Conservation (phyloP, 30 jellyfish, hydroid and myxozoan species). For the Nemopilema nomurai region DNA sequence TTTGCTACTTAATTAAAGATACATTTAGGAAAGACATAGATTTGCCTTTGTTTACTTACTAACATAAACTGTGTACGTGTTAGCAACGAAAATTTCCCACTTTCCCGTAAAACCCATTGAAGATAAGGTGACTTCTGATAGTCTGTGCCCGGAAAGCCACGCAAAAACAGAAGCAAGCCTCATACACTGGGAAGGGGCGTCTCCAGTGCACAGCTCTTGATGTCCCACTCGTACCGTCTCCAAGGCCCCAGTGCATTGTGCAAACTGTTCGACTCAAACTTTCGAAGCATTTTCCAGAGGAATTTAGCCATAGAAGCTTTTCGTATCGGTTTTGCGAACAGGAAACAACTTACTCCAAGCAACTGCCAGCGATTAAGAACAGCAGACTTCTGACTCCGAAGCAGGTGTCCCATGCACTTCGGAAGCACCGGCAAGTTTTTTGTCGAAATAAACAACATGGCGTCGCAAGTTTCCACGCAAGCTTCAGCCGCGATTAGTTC, state of each 20-base stretch:
- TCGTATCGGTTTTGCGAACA: slow-evolving; percentile 6
- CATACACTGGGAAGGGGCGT: slow-evolving; percentile 48
- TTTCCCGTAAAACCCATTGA: too few species aligned
- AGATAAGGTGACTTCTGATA: too few species aligned
- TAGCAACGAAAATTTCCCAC: too few species aligned
- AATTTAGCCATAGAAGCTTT: slow-evolving; percentile 14
- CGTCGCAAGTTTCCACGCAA: slow-evolving; percentile 18
- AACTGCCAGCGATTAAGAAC: slow-evolving; percentile 40
- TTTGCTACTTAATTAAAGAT: too few species aligned
- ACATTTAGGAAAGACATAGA: too few species aligned
- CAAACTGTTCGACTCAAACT: slow-evolving; percentile 33
- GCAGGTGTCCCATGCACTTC: slow-evolving; percentile 5
- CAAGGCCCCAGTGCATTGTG: slow-evolving; percentile 48
- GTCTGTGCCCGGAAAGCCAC: too few species aligned
- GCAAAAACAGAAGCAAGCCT: background rate
- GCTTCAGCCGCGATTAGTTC: slow-evolving; percentile 19
- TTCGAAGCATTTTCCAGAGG: slow-evolving; percentile 44
- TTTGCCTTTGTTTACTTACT: too few species aligned
- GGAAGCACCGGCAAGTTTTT: slow-evolving; percentile 39
- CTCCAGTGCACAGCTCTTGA: slow-evolving; percentile 3
- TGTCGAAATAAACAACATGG: slow-evolving; percentile 47
- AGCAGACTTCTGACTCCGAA: slow-evolving; percentile 3
- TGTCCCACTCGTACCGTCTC: slow-evolving; percentile 23
- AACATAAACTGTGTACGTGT: too few species aligned
- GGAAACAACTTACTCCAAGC: slow-evolving; percentile 50